These are phyloP conservation scores for Bombylius major DNA, from an alignment of 2,888 invertebrate species.

Conservation along the genomic window DNA sequence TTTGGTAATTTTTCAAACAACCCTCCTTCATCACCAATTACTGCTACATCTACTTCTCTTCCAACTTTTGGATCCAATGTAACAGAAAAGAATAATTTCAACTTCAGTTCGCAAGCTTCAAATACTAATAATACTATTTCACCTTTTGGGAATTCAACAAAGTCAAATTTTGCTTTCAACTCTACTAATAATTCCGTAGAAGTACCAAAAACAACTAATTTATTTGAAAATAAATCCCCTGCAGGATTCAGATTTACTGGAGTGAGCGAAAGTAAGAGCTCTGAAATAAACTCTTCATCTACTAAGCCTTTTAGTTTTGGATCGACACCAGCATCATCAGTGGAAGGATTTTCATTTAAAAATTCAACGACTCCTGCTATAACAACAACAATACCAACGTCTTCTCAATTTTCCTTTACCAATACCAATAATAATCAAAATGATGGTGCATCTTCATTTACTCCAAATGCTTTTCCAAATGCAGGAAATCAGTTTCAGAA, in stretches of 20 bases:
- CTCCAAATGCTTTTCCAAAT: neutral
- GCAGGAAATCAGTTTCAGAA: neutral
- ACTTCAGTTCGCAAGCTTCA: neutral
- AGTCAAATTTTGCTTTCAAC: neutral
- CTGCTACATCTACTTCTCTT: neutral
- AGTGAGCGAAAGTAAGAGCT: slow-evolving; percentile 18
- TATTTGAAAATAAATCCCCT: neutral
- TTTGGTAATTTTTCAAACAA: neutral
- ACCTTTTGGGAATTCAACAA: neutral
- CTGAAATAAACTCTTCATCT: neutral
- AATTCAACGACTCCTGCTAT: neutral
- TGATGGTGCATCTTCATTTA: neutral
- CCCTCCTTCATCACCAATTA: neutral
- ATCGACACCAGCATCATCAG: neutral
- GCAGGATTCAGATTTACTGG: slow-evolving; percentile 23
- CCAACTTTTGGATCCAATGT: too few relatives aligned
- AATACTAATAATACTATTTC: neutral
- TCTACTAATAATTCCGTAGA: neutral
- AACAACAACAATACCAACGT: neutral
- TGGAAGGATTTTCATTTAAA: neutral
- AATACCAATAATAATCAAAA: neutral
- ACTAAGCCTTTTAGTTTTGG: neutral
- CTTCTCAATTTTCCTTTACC: neutral
- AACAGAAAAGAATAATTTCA: too few relatives aligned
- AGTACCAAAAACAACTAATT: neutral